These are phyloP conservation scores for Hippopotamyrus pictus DNA, from an alignment of 2,797 vertebrate genomes.

Conservation along the genomic window DNA sequence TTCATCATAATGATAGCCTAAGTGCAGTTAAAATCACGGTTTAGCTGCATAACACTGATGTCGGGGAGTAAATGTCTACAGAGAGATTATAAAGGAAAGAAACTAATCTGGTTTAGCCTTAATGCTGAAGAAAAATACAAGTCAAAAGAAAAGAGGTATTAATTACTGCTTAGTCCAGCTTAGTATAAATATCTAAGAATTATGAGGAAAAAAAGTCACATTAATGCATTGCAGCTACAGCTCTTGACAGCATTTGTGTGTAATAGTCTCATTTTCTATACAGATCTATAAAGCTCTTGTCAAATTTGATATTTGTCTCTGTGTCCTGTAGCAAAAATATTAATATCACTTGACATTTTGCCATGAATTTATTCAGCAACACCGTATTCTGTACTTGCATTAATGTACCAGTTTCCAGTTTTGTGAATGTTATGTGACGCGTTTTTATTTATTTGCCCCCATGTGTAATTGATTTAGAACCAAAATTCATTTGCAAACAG, in stretches of 20 bases:
- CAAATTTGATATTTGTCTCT: not conserved
- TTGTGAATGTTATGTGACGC: not conserved
- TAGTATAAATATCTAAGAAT: not conserved
- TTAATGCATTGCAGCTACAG: not conserved
- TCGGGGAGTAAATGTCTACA: not conserved
- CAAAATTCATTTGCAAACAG: not conserved
- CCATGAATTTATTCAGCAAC: not conserved
- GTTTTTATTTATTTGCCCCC: not conserved
- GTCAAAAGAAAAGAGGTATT: not conserved
- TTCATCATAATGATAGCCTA: not conserved
- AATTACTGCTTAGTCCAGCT: slow-evolving; percentile 5
- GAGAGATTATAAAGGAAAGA: not conserved
- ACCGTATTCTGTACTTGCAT: not conserved
- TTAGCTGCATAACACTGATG: not conserved
- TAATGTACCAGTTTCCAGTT: not conserved
- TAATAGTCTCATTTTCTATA: not conserved
- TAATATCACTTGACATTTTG: not conserved
- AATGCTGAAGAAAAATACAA: not conserved
- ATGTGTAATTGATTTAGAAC: not conserved
- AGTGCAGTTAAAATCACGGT: not conserved
- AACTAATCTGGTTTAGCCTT: not conserved
- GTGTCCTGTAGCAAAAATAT: not conserved
- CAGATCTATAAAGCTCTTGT: not conserved
- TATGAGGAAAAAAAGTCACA: not conserved
- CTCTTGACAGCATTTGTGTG: not conserved